phyloP scores from a whole-genome alignment of 2,888 invertebrate species.

The Heterodera filipjevi region DNA sequence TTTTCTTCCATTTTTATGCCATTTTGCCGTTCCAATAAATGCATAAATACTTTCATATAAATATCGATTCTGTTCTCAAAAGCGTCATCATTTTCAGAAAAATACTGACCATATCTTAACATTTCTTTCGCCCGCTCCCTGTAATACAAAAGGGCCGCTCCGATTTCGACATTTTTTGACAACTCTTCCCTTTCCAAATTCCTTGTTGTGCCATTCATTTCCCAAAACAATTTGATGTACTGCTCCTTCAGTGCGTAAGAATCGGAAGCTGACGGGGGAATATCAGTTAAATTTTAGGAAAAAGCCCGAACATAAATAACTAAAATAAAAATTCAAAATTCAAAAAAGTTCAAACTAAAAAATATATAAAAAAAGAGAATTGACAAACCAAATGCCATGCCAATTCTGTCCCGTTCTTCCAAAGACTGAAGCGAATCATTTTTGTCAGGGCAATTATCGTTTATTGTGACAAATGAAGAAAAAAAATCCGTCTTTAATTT shows the following conservation, averaged over 20 bases:
- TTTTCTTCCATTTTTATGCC: neutral
- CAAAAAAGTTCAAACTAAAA: no score
- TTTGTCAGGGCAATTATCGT: neutral
- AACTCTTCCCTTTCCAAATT: neutral
- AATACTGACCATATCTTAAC: neutral
- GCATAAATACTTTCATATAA: no score
- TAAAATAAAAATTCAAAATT: no score
- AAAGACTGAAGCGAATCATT: neutral
- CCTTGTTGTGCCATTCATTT: neutral
- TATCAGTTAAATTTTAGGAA: no score
- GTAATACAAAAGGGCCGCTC: neutral
- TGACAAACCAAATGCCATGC: no score
- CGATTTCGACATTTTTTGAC: neutral
- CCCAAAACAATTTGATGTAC: neutral
- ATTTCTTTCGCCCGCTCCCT: neutral
- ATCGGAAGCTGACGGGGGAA: no score
- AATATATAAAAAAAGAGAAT: no score
- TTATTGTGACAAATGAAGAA: neutral
- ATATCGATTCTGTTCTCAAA: no score
- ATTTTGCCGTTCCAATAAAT: neutral
- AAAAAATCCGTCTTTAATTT: neutral
- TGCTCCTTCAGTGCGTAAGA: neutral
- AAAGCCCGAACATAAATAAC: no score
- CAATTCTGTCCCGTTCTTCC: neutral
- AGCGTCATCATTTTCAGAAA: neutral